Conservation (phyloP, 2,797 vertebrate genomes). For the Graptemys geographica region DNA sequence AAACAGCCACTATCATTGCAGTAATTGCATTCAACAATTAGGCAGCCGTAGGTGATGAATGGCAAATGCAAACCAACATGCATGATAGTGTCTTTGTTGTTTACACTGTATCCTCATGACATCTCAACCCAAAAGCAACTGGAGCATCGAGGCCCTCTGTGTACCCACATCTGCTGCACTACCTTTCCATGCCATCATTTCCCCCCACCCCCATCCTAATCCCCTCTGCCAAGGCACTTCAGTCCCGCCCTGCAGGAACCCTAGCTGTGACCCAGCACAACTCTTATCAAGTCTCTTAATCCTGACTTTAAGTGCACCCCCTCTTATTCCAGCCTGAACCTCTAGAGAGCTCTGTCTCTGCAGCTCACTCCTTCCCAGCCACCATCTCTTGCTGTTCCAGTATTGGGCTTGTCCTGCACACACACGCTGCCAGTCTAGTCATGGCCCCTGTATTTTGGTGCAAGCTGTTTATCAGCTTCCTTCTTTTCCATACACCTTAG, state of each 20-base stretch:
- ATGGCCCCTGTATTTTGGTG: background rate
- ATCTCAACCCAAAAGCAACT: background rate
- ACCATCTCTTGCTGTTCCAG: background rate
- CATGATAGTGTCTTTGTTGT: background rate
- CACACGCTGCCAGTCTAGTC: background rate
- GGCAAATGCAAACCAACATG: background rate
- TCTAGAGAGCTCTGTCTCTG: background rate
- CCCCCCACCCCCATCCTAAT: background rate
- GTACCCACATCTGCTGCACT: background rate
- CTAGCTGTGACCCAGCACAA: fast-evolving
- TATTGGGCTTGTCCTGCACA: background rate
- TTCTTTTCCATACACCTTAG: background rate
- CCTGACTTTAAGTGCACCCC: background rate
- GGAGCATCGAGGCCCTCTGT: background rate
- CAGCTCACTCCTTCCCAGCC: background rate
- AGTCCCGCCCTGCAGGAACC: background rate
- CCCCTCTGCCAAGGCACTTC: background rate
- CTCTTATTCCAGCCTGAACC: background rate
- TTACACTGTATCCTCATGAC: background rate
- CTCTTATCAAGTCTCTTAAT: background rate
- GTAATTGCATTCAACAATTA: background rate
- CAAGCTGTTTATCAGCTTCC: background rate
- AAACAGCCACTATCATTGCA: background rate
- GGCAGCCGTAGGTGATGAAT: background rate
- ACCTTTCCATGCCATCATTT: background rate